Conservation (phyloP, 1,140 invertebrate species). For the Drosophila burlai region DNA sequence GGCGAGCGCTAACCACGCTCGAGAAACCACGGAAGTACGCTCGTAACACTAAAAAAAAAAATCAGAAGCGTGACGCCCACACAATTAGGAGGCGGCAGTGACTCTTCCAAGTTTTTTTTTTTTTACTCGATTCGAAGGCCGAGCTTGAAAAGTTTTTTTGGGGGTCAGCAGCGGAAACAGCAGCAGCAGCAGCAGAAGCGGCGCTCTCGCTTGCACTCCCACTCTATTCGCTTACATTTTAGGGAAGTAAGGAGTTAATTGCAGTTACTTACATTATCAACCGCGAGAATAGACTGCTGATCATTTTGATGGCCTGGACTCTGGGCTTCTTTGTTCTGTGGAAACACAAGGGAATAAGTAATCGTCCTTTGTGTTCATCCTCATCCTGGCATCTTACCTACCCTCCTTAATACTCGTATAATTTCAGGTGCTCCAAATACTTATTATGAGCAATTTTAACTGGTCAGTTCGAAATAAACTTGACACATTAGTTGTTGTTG, state of each 20-base stretch:
- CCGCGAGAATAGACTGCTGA: conserved; percentile 78
- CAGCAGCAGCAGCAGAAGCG: conserved; percentile 15
- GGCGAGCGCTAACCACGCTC: conserved; percentile 44
- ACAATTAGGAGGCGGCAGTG: conserved; percentile 57
- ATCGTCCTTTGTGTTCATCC: conserved; percentile 5
- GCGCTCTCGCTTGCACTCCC: conserved; percentile 36
- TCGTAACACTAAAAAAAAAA: conserved; percentile 19
- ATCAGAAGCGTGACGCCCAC: conserved; percentile 66
- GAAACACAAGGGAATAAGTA: conserved; percentile 5
- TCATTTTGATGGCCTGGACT: conserved; percentile 66
- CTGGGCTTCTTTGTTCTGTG: conserved; percentile 9
- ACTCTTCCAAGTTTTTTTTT: conserved; percentile 24
- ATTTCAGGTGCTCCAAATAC: neutral
- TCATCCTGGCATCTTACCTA: conserved; percentile 8
- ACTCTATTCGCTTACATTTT: conserved; percentile 6
- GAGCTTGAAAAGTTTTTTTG: conserved; percentile 59
- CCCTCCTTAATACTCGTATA: neutral
- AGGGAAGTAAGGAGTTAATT: conserved; percentile 3
- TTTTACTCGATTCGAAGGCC: conserved; percentile 38
- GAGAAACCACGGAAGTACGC: conserved; percentile 66
- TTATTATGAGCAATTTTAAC: conserved; percentile 3
- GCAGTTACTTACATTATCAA: conserved; percentile 79
- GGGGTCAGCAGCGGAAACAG: conserved; percentile 59
- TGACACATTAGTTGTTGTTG: conserved; percentile 1
- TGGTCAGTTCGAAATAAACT: conserved; percentile 11